Evolutionary conservation across 2,113 vertebrate genomes (phyloP).

Genomic region (Onychostruthus taczanowskii): DNA sequence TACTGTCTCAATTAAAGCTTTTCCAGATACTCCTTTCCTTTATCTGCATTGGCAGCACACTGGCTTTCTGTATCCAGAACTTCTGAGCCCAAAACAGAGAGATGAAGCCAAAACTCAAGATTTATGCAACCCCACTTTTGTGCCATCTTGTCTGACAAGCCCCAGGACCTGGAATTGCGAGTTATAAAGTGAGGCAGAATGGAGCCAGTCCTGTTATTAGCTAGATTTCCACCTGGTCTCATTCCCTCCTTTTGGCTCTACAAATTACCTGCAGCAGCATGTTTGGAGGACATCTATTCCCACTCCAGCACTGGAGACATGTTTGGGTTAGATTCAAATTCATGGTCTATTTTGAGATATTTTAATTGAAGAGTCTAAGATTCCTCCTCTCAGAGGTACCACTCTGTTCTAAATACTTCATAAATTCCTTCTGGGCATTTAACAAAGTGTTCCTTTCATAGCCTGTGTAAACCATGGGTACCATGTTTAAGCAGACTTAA

Average conservation of each 20-base stretch:
- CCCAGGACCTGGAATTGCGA: background rate
- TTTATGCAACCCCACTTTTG: background rate
- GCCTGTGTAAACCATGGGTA: background rate
- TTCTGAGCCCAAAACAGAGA: background rate
- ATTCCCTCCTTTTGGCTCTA: background rate
- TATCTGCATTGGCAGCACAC: background rate
- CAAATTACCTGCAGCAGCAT: background rate
- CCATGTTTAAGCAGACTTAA: slow-evolving; percentile 39
- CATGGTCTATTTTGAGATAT: slow-evolving; percentile 26
- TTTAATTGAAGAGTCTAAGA: slow-evolving; percentile 41
- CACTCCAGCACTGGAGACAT: background rate
- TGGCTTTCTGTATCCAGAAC: background rate
- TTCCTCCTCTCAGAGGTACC: slow-evolving; percentile 24
- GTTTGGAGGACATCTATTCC: slow-evolving; percentile 23
- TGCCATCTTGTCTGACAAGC: background rate
- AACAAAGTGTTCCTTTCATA: background rate
- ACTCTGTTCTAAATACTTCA: slow-evolving; percentile 10
- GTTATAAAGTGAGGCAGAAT: background rate
- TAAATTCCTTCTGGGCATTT: slow-evolving; percentile 35
- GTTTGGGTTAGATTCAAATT: slow-evolving; percentile 27
- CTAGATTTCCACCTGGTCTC: background rate
- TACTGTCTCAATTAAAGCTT: slow-evolving; percentile 9
- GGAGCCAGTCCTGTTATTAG: background rate
- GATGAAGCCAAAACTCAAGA: background rate
- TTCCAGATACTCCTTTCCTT: background rate